Evolutionary conservation across 2,113 vertebrate genomes (phyloP), one percentile per base, ranked within the genome.

Genomic region (Nesospiza acunhae): DNA sequence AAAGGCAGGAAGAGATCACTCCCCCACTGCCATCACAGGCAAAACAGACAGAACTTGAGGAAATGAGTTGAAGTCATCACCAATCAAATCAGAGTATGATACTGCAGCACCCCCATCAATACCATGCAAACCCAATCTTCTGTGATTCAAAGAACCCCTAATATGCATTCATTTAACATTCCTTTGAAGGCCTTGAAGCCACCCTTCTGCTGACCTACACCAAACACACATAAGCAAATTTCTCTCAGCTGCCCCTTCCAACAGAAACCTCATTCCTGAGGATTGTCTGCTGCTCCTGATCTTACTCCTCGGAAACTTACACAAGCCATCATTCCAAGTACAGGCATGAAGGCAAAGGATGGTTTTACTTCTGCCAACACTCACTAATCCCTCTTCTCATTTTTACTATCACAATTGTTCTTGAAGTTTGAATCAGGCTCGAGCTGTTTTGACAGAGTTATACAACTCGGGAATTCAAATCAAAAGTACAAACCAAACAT

Each of bases 391-490:
- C 39, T 60, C 30, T 73, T 90, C 53, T 42, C 37, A 35, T 35
- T 78, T 80, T 73, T 7, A 86, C 14, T 11, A 44, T 56, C 77
- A 47, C 31, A 88, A 13, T 58, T 72, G 17, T 37, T 78, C 35
- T 37, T 31, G 33, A 42, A 75, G 28, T 64, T 69, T 66, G 42
- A 84, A 35, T 67, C 50, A 84, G 62, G 35, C 52, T 89, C 76
- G 63, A 94, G 83, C 16, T 49, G 46, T 77, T 87, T 72, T 81
- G 76, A 80, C 41, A 41, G 84, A 16, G 11, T 81, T 74, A 39
- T 2, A 13, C 27, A 59, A 55, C 19, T n/a, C 55, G 52, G 91
- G 83, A 93, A 86, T 44, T 78, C 35, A 89, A 94, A 94, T 82
- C 84, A 94, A 80, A 90, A 74, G 46, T 35, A 63, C 17, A 63